These are phyloP conservation scores for Erythrocercus mccallii DNA, from an alignment of 2,113 vertebrate genomes.

Conservation along the genomic window DNA sequence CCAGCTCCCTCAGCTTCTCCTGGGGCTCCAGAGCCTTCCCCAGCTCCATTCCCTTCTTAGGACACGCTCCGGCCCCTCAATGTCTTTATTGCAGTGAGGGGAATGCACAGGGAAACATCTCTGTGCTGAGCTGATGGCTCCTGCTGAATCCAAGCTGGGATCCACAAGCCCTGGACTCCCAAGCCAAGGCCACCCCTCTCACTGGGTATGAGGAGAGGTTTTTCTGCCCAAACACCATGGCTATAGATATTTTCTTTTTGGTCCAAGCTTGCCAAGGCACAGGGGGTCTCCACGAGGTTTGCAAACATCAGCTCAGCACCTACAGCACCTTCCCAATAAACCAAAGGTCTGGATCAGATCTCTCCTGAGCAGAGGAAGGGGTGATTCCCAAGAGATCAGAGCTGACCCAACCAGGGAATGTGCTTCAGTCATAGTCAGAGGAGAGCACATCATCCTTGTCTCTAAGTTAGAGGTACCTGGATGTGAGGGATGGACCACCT, in stretches of 20 bases:
- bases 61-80: rapidly evolving
- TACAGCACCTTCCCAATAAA: background rate
- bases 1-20: background rate
- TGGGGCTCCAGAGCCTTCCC: background rate
- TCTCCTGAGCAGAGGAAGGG: background rate
- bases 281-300: background rate
- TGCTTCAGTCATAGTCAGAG: background rate
- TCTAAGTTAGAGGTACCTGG: background rate
- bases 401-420: rapidly evolving
- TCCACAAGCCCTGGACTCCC: rapidly evolving
- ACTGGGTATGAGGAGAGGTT: background rate
- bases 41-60: rapidly evolving
- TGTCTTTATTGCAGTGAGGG: background rate
- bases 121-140: background rate
- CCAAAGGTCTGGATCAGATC: background rate
- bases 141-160: background rate
- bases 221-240: background rate
- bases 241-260: background rate
- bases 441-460: background rate
- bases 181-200: background rate
- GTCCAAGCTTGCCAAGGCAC: background rate
- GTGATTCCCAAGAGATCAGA: background rate
- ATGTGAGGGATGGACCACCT: background rate
- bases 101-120: background rate
- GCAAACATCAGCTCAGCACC: background rate